Conservation (phyloP, 2,113 vertebrate species). For the Condylura cristata region DNA sequence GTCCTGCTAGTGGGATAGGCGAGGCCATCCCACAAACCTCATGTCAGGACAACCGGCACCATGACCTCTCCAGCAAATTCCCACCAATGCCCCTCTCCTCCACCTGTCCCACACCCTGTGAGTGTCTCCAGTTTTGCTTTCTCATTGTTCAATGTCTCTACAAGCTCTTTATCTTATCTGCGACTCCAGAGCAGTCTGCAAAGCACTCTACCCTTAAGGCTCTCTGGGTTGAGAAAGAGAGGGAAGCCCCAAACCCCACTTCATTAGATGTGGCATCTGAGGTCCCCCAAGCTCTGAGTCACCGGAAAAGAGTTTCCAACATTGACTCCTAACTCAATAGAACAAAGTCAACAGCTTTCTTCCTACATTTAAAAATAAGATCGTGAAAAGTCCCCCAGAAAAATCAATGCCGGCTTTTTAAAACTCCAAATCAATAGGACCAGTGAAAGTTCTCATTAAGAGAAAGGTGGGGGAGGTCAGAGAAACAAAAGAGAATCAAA, state of each 20-base stretch:
- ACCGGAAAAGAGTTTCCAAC: conserved; percentile 44
- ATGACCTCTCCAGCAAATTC: background rate
- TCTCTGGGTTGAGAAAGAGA: background rate
- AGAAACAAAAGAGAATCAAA: conserved; percentile 23
- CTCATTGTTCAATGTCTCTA: background rate
- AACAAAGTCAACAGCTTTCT: conserved; percentile 79
- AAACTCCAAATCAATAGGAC: conserved; percentile 79
- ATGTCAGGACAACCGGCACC: background rate
- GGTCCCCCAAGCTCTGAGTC: background rate
- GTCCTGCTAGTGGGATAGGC: no score
- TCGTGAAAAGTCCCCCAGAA: conserved; percentile 70
- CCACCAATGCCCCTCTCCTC: background rate
- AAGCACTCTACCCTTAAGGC: background rate
- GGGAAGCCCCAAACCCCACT: background rate
- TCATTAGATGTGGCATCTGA: background rate
- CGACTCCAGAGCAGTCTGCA: background rate
- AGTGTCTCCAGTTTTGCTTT: fast-evolving
- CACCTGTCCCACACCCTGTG: background rate
- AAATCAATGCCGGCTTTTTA: conserved; percentile 75
- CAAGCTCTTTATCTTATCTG: background rate
- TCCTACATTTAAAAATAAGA: conserved; percentile 73
- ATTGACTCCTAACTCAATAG: conserved; percentile 36
- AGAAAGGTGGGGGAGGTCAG: conserved; percentile 66
- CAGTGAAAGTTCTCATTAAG: conserved; percentile 75
- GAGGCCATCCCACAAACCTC: background rate